Evolutionary conservation across 2,797 vertebrate genomes (phyloP).

Genomic region (Fistularia tabacaria): DNA sequence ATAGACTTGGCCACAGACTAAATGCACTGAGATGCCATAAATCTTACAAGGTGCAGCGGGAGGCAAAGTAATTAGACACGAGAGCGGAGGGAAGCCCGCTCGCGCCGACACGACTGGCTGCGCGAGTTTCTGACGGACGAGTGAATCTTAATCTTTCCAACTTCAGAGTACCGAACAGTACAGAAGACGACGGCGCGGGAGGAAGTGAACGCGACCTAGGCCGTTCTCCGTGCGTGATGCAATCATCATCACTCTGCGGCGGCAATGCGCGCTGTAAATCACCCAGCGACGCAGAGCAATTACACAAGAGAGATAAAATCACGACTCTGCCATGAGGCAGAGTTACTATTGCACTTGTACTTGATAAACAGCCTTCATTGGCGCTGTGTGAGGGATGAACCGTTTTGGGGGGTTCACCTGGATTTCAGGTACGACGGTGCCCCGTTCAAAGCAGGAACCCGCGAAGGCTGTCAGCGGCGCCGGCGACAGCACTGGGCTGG

Average conservation of each 20-base stretch:
- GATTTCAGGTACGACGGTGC: slow-evolving; percentile 93
- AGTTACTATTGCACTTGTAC: slow-evolving; percentile 48
- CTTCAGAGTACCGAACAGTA: too few relatives aligned
- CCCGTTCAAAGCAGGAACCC: slow-evolving; percentile 86
- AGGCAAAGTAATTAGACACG: slow-evolving; percentile 65
- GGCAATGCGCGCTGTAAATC: slow-evolving; percentile 52
- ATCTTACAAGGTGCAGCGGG: slow-evolving; percentile 65
- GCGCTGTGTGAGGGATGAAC: slow-evolving; percentile 45
- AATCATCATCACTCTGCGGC: slow-evolving; percentile 57
- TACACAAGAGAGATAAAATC: slow-evolving; percentile 66
- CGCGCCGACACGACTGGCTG: background rate
- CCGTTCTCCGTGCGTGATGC: slow-evolving; percentile 37
- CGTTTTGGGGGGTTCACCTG: slow-evolving; percentile 78
- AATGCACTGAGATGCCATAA: slow-evolving; percentile 63
- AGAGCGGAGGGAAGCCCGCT: slow-evolving; percentile 49
- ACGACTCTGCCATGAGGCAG: slow-evolving; percentile 51
- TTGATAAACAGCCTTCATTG: slow-evolving; percentile 53
- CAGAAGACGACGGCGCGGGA: background rate
- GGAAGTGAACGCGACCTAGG: slow-evolving; percentile 44
- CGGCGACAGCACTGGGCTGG: slow-evolving; percentile 86
- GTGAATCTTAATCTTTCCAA: background rate
- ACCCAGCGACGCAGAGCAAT: slow-evolving; percentile 56
- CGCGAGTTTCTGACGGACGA: too few relatives aligned
- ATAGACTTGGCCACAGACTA: slow-evolving; percentile 54
- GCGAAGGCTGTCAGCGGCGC: slow-evolving; percentile 91